phyloP scores from a whole-genome alignment of 2,113 vertebrate species.

The Abramis brama region DNA sequence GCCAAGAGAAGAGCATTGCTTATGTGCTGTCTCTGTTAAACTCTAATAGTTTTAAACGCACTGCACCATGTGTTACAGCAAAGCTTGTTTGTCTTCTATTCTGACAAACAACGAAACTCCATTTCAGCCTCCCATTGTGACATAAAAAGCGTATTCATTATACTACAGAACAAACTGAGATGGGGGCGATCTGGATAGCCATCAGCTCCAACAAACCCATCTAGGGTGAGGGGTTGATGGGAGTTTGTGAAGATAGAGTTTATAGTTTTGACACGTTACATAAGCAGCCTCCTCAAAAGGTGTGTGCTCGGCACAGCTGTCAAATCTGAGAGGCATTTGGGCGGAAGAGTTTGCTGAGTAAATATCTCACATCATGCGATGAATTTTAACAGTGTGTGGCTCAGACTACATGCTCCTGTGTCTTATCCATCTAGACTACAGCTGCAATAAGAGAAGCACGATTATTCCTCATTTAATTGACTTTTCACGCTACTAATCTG shows the following conservation, averaged over 20 bases:
- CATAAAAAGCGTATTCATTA: conserved; percentile 3
- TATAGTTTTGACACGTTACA: conserved; percentile 44
- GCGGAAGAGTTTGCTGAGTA: conserved; percentile 46
- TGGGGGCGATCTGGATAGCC: conserved; percentile 2
- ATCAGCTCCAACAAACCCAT: conserved; percentile 24
- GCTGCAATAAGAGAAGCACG: background rate
- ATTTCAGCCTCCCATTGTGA: conserved; percentile 12
- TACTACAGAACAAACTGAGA: conserved; percentile 6
- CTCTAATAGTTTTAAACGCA: background rate
- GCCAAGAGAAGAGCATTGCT: background rate
- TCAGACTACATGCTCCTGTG: conserved; percentile 7
- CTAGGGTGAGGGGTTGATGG: conserved; percentile 25
- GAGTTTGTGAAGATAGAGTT: conserved; percentile 28
- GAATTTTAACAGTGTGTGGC: conserved; percentile 43
- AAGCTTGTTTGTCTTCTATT: conserved; percentile 17
- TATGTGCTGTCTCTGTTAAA: background rate
- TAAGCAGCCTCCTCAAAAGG: conserved; percentile 44
- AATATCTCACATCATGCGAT: conserved; percentile 48
- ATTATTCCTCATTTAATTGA: conserved; percentile 7
- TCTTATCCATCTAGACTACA: background rate
- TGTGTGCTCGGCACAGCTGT: conserved; percentile 42
- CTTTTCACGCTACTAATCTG: conserved; percentile 16
- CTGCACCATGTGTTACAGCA: background rate
- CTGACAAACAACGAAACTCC: conserved; percentile 31
- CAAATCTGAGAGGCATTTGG: conserved; percentile 39